phyloP scores from a whole-genome alignment of 2,797 vertebrate species.

The Spondyliosoma cantharus region DNA sequence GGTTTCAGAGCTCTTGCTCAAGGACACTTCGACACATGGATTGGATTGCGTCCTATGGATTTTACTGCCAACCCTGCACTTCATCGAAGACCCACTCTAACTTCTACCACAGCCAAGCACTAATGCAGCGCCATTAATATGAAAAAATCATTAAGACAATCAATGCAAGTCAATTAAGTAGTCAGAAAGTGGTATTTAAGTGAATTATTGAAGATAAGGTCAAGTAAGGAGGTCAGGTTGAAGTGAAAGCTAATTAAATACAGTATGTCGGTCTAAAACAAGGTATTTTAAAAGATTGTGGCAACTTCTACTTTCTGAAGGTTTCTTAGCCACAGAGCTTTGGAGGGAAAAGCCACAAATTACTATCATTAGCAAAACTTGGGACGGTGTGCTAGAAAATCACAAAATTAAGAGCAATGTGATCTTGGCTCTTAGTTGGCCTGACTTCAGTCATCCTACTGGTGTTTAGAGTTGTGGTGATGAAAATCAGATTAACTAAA shows the following conservation, averaged over 20 bases:
- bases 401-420: constrained; percentile 14
- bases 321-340: constrained; percentile 2
- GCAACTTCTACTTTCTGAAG: neutral
- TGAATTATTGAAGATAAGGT: constrained; percentile 7
- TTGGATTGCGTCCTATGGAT: neutral
- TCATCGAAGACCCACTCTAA: neutral
- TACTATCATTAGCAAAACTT: constrained; percentile 1
- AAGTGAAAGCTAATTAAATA: constrained; percentile 3
- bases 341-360: constrained; percentile 19
- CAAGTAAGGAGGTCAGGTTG: neutral
- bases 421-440: constrained; percentile 4
- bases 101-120: neutral
- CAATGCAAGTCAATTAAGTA: constrained; percentile 21
- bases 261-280: neutral
- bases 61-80: neutral
- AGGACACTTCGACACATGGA: neutral
- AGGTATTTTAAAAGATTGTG: neutral
- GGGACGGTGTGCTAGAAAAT: constrained; percentile 8
- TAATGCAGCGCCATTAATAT: constrained; percentile 7
- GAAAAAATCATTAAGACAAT: constrained; percentile 15
- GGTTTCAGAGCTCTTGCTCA: neutral
- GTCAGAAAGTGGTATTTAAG: constrained; percentile 2
- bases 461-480: constrained; percentile 8
- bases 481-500: constrained; percentile 42
- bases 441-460: constrained; percentile 20